Conservation (phyloP, 2,113 vertebrate genomes). For the Ibidorhyncha struthersii region DNA sequence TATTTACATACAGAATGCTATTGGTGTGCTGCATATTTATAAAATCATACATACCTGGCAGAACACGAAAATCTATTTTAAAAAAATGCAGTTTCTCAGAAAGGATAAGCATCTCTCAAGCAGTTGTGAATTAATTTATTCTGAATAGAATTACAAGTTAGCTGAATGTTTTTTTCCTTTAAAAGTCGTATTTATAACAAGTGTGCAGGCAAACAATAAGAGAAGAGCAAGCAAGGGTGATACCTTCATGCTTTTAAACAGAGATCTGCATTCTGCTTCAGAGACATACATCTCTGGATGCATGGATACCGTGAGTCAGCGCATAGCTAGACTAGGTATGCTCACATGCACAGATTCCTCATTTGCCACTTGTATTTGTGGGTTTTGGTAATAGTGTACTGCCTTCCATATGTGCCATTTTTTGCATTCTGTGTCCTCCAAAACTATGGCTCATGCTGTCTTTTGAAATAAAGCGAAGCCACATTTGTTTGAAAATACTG, state of each 20-base stretch:
- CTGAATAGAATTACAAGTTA: neutral
- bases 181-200: neutral
- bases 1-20: neutral
- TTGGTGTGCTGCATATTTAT: neutral
- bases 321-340: neutral
- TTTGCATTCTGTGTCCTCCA: neutral
- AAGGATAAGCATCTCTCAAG: neutral
- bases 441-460: neutral
- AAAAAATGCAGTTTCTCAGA: neutral
- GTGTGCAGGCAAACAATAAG: neutral
- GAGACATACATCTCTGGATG: neutral
- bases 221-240: neutral
- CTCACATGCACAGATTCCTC: neutral
- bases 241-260: neutral
- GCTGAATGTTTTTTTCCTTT: neutral
- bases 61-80: neutral
- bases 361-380: neutral
- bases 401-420: neutral
- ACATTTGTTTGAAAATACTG: neutral
- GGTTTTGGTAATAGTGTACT: neutral
- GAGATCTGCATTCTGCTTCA: neutral
- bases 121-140: neutral
- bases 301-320: rapidly evolving
- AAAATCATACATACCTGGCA: neutral
- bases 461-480: neutral